Base-by-base conservation (phyloP, 2,797 vertebrate genomes). In the Gallinago nigripennis region DNA sequence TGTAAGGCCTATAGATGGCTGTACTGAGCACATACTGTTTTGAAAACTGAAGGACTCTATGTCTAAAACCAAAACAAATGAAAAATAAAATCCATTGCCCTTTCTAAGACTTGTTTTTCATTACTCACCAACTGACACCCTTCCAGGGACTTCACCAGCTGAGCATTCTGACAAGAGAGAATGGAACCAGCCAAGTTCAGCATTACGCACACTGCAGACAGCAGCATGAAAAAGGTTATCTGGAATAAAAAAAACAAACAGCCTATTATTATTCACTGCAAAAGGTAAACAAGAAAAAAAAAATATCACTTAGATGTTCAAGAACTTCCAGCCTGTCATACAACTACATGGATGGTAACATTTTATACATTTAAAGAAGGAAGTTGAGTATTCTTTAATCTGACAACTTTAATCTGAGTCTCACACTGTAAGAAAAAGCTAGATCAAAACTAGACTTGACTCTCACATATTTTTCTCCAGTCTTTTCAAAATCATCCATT, bases 191-290 rank as follows among this genome's bases (percentile, higher is more conserved):
- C 99, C 97, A 99, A 97, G 98, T 99, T 99, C 95, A 99, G 98
- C 99, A 99, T 99, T 92, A 99, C 99, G 21, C 99, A 99, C 96
- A 99, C 99, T 1, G 99, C 99, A 11, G 99, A 99, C 88, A 99
- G 98, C 97, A 99, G 98, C 99, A 99, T 99, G 98, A 99, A 99
- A 97, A 99, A 99, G 51, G 99, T 99, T 95, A 99, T 99, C 99
- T 99, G 98, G 61, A 92, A 94, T n/a, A 54, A 53, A 53, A 50
- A 93, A 95, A 21, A 3, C 92, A 95, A 88, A 82, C 27, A 86
- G 27, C 23, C 71, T 76, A 46, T 43, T 68, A 91, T 92, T 91
- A 96, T 51, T 80, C 80, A 63, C 50, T 73, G 28, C 43, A 82
- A 86, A 48, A 92, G 28, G 64, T n/a, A 84, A 53, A 45, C 64